These are phyloP conservation scores for Megaleporinus macrocephalus DNA, from an alignment of 2,113 vertebrate genomes.

Conservation along the genomic window DNA sequence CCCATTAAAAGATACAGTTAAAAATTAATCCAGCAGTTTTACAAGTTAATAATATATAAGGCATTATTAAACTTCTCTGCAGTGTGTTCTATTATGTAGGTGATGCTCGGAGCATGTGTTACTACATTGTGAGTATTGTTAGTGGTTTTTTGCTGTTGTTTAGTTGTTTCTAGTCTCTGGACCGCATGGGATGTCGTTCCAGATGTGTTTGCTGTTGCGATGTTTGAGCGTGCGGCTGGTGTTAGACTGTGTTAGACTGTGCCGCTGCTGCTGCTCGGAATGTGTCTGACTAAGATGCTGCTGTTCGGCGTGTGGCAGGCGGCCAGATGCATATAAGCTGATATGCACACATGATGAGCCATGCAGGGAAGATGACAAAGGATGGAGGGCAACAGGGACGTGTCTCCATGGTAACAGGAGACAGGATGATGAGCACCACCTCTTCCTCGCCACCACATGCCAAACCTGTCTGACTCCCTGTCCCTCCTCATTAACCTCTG, in stretches of 20 bases:
- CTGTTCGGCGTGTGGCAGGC: slow-evolving; percentile 24
- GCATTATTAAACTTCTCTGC: no score
- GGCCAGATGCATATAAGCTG: slow-evolving; percentile 46
- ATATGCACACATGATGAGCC: slow-evolving; percentile 53
- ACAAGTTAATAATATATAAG: no score
- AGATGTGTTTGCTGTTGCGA: not conserved
- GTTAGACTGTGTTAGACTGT: not conserved
- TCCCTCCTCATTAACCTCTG: slow-evolving; percentile 60
- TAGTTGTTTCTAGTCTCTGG: not conserved
- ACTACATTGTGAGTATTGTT: not conserved
- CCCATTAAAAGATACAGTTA: no score
- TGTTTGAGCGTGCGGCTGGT: not conserved
- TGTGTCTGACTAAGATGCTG: not conserved
- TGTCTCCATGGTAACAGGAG: slow-evolving; percentile 56
- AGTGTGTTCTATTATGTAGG: no score
- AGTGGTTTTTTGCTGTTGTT: not conserved
- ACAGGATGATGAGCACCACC: slow-evolving; percentile 56
- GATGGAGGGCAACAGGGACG: slow-evolving; percentile 54
- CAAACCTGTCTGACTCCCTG: slow-evolving; percentile 54
- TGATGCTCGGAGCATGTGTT: no score
- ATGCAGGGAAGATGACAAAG: slow-evolving; percentile 50
- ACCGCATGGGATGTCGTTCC: not conserved
- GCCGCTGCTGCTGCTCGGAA: not conserved
- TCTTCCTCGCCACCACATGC: slow-evolving; percentile 52
- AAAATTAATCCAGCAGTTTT: no score